Percentiles rank a stretch among this genome's conserved stretches.
These are phyloP conservation scores for Babyrousa celebensis DNA, from an alignment of 2,797 vertebrate species.

Conservation along the genomic window DNA sequence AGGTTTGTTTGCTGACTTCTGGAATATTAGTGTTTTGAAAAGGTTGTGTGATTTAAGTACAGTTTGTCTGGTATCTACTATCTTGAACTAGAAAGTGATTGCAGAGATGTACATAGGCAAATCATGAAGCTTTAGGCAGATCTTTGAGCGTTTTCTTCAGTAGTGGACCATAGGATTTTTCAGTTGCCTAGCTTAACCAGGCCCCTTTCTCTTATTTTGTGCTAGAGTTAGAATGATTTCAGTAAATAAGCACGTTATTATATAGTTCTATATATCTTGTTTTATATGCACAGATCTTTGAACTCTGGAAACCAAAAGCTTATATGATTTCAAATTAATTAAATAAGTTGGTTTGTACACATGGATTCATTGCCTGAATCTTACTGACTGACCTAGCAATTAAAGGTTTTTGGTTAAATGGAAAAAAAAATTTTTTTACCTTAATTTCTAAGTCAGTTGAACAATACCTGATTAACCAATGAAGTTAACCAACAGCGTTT, in stretches of 20 bases:
- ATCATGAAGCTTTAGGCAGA: conserved; percentile 35
- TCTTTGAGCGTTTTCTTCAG: conserved; percentile 15
- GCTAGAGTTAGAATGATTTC: conserved; percentile 54
- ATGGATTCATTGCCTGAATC: conserved; percentile 33
- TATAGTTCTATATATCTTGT: neutral
- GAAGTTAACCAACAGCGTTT: conserved; percentile 36
- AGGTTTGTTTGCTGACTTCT: conserved; percentile 83
- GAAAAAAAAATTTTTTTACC: neutral
- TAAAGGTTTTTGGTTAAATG: neutral
- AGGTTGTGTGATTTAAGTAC: conserved; percentile 29
- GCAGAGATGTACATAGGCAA: neutral
- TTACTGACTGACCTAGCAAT: conserved; percentile 6
- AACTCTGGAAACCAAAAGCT: conserved; percentile 11
- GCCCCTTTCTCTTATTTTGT: conserved; percentile 45
- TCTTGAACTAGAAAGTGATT: conserved; percentile 68
- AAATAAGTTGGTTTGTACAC: conserved; percentile 31
- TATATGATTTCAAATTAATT: conserved; percentile 47
- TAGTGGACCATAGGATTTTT: conserved; percentile 47
- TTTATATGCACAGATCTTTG: conserved; percentile 44
- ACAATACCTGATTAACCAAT: neutral
- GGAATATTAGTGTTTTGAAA: conserved; percentile 39
- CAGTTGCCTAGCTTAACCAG: conserved; percentile 30
- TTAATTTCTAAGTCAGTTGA: conserved; percentile 42
- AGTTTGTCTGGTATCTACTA: neutral
- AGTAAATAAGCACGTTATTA: neutral